These are phyloP conservation scores for Augiades crinisus DNA, from an alignment of 2,888 invertebrate species.

Conservation along the genomic window DNA sequence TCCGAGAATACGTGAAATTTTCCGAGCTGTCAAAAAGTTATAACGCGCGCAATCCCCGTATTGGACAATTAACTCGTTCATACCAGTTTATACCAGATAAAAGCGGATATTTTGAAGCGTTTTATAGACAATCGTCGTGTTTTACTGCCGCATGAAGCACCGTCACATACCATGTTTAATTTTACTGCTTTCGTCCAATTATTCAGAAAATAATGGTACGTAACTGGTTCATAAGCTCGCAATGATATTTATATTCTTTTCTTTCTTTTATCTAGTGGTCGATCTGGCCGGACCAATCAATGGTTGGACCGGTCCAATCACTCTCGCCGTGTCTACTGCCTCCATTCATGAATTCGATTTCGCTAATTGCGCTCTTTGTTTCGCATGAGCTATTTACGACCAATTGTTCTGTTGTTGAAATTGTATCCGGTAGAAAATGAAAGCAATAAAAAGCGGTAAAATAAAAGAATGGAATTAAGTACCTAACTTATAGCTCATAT, in stretches of 20 bases:
- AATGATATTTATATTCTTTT: not conserved
- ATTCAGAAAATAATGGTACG: not conserved
- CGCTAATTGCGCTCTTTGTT: too few species aligned
- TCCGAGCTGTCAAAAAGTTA: slow-evolving; percentile 24
- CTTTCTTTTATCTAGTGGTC: not conserved
- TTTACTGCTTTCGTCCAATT: slow-evolving; percentile 27
- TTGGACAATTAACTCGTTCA: slow-evolving; percentile 37
- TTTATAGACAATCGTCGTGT: slow-evolving; percentile 39
- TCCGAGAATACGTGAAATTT: slow-evolving; percentile 14
- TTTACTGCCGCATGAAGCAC: slow-evolving; percentile 32
- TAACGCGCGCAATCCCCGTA: slow-evolving; percentile 23
- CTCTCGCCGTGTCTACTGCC: too few species aligned
- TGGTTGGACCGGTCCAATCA: too few species aligned
- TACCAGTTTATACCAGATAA: slow-evolving; percentile 37
- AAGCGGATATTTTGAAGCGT: slow-evolving; percentile 37
- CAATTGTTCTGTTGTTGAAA: too few species aligned
- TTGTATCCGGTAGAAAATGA: too few species aligned
- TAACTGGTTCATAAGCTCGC: not conserved
- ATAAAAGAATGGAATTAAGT: too few species aligned
- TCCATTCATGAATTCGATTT: too few species aligned
- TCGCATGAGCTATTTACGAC: too few species aligned
- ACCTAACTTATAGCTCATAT: too few species aligned
- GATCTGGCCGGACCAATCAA: not conserved
- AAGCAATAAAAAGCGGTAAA: too few species aligned
- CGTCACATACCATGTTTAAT: slow-evolving; percentile 32